A percentile compares a stretch with the other conserved stretches of the same genome.
Conservation (phyloP, 1,140 invertebrate species). For the Dendroctonus ponderosae region DNA sequence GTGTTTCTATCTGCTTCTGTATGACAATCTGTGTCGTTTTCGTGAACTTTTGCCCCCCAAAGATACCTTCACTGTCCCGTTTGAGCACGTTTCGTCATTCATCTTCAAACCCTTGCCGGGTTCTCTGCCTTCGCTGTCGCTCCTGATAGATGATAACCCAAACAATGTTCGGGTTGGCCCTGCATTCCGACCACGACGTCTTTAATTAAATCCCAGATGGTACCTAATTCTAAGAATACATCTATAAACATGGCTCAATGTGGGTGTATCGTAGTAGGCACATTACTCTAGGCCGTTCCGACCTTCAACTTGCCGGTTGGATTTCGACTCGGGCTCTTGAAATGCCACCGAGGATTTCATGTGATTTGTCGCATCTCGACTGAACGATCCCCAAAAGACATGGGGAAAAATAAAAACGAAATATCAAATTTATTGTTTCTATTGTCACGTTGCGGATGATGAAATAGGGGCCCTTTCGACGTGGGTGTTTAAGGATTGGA, state of each 20-base stretch:
- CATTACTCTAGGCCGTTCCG: slow-evolving; percentile 7
- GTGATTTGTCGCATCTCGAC: slow-evolving; percentile 7
- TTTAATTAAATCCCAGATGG: slow-evolving; percentile 14
- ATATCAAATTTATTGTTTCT: no score
- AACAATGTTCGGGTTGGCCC: slow-evolving; percentile 5
- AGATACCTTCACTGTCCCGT: no score
- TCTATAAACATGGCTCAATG: slow-evolving; percentile 8
- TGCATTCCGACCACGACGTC: slow-evolving; percentile 1
- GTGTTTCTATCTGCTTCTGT: no score
- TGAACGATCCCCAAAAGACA: neutral
- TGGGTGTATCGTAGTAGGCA: slow-evolving; percentile 1
- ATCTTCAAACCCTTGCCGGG: no score
- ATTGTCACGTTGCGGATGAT: no score
- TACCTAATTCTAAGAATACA: slow-evolving; percentile 15
- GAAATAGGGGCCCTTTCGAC: no score
- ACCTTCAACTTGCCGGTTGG: slow-evolving; percentile 13
- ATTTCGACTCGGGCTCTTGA: neutral
- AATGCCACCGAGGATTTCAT: slow-evolving; percentile 2
- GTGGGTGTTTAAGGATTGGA: no score
- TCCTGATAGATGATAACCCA: slow-evolving; percentile 1
- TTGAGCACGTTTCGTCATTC: no score
- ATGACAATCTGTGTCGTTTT: no score
- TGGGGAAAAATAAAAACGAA: neutral
- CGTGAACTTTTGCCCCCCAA: no score
- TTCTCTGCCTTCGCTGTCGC: no score